Conservation (phyloP, 2,888 invertebrate species). For the Andrena chrysosceles region DNA sequence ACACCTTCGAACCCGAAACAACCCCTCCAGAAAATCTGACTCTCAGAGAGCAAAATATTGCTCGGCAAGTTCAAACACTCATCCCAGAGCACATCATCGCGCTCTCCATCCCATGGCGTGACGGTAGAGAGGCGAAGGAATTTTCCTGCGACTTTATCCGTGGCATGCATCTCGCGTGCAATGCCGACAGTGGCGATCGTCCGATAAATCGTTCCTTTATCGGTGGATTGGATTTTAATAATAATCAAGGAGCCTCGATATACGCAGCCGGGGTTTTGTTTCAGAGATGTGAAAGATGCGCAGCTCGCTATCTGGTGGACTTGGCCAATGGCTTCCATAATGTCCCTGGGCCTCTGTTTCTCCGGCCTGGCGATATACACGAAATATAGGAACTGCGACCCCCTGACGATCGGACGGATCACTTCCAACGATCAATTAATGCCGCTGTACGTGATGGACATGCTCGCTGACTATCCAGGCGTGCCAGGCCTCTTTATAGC, state of each 20-base stretch:
- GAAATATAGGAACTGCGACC: slow-evolving; percentile 93
- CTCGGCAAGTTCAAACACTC: slow-evolving; percentile 9
- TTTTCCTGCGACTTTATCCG: slow-evolving; percentile 46
- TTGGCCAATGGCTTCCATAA: slow-evolving; percentile 90
- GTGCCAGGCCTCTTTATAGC: slow-evolving; percentile 78
- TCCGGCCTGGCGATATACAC: slow-evolving; percentile 94
- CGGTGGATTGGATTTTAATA: slow-evolving; percentile 25
- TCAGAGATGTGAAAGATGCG: slow-evolving; percentile 88
- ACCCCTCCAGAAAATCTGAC: too few relatives aligned
- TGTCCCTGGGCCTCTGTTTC: slow-evolving; percentile 90
- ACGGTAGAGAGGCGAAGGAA: slow-evolving; percentile 44
- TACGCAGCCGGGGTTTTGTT: not conserved
- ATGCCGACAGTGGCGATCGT: slow-evolving; percentile 53
- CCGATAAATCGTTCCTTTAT: slow-evolving; percentile 39
- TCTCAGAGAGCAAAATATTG: slow-evolving; percentile 1
- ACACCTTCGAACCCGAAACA: too few relatives aligned
- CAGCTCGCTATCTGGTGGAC: slow-evolving; percentile 92
- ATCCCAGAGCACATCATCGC: slow-evolving; percentile 28
- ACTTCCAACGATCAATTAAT: slow-evolving; percentile 90
- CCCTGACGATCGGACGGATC: slow-evolving; percentile 88
- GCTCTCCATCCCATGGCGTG: slow-evolving; percentile 43
- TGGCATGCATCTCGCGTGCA: slow-evolving; percentile 53
- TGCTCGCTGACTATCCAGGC: slow-evolving; percentile 86
- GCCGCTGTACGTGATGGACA: slow-evolving; percentile 92
- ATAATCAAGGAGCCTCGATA: slow-evolving; percentile 19